Evolutionary conservation across 2,888 invertebrate species (phyloP).

Genomic region (Agriotes lineatus): DNA sequence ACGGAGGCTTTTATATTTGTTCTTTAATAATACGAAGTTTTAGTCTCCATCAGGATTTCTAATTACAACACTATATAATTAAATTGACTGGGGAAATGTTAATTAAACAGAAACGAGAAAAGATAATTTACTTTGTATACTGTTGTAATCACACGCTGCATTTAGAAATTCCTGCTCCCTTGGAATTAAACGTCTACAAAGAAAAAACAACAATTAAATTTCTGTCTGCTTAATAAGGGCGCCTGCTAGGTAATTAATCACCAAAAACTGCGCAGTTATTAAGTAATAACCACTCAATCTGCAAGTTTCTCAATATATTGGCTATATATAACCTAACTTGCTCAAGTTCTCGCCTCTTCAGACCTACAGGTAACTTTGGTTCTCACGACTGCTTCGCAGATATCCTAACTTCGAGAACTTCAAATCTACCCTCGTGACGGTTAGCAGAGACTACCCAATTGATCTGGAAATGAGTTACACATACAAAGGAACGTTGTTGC

Average conservation of each 20-base stretch:
- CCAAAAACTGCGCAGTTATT: slow-evolving; percentile 8
- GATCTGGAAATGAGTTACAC: slow-evolving; percentile 17
- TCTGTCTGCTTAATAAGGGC: background rate
- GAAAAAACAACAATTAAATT: slow-evolving; percentile 1
- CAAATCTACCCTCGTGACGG: slow-evolving; percentile 23
- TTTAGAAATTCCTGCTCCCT: background rate
- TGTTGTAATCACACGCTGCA: slow-evolving; percentile 25
- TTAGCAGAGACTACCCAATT: slow-evolving; percentile 30
- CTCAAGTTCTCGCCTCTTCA: slow-evolving; percentile 16
- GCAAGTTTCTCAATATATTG: slow-evolving; percentile 27
- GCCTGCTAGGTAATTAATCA: slow-evolving; percentile 15
- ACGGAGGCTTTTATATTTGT: slow-evolving; percentile 9
- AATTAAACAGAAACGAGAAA: slow-evolving; percentile 42
- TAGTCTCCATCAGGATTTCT: slow-evolving; percentile 16
- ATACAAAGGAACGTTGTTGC: no score
- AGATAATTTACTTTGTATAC: slow-evolving; percentile 39
- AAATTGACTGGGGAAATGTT: slow-evolving; percentile 36
- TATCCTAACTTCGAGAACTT: slow-evolving; percentile 29
- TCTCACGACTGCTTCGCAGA: slow-evolving; percentile 25
- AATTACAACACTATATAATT: slow-evolving; percentile 46
- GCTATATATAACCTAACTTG: slow-evolving; percentile 24
- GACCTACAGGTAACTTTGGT: slow-evolving; percentile 23
- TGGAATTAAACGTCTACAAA: background rate
- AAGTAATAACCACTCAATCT: slow-evolving; percentile 29
- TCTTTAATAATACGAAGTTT: slow-evolving; percentile 10